Percentiles rank a stretch among this genome's conserved stretches.
phyloP scores from a whole-genome alignment of 2,113 vertebrate species.

The Engystomops pustulosus region DNA sequence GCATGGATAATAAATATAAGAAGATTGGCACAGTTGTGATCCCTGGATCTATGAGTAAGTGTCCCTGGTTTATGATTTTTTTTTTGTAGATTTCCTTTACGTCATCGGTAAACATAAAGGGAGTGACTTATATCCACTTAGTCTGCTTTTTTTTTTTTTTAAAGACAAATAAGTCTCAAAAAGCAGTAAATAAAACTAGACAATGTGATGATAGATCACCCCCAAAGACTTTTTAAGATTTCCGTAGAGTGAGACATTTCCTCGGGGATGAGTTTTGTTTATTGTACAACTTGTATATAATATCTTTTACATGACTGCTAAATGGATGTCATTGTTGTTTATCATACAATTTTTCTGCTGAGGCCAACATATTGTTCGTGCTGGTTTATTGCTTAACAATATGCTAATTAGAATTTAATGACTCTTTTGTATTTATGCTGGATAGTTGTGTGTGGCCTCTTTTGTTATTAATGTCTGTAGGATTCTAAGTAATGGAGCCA shows the following conservation, averaged over 20 bases:
- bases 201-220: too few relatives aligned
- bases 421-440: conserved; percentile 24
- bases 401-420: conserved; percentile 37
- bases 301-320: conserved; percentile 24
- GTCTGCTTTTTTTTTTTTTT: too few relatives aligned
- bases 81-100: too few relatives aligned
- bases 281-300: not conserved
- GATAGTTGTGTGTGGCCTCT: conserved; percentile 26
- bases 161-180: too few relatives aligned
- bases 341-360: conserved; percentile 27
- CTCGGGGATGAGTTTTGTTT: not conserved
- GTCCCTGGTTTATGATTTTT: too few relatives aligned
- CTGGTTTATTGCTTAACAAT: conserved; percentile 33
- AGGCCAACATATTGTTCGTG: conserved; percentile 11
- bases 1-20: too few relatives aligned
- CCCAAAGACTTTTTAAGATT: not conserved
- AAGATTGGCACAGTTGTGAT: too few relatives aligned
- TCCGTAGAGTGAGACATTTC: not conserved
- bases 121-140: too few relatives aligned
- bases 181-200: too few relatives aligned
- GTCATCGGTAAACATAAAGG: too few relatives aligned
- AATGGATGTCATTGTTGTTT: conserved; percentile 28
- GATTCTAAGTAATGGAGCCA: conserved; percentile 34
- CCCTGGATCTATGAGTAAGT: too few relatives aligned
- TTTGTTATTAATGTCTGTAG: conserved; percentile 38